Base-by-base conservation (phyloP, 2,113 vertebrate genomes). In the Taurulus bubalis region DNA sequence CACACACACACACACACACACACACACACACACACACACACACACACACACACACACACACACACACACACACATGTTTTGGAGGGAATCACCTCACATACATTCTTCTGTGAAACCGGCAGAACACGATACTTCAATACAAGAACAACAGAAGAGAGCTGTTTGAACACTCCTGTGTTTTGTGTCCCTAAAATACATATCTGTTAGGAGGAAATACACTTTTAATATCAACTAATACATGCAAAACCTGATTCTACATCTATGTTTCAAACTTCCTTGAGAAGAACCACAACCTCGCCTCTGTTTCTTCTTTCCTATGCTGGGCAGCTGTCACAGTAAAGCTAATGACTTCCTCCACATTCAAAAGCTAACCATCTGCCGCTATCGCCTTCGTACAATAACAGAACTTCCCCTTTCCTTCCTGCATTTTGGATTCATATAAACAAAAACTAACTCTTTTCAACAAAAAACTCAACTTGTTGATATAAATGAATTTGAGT, bases 401-500 rank as follows among this genome's bases (percentile, higher is more conserved):
- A 30, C 73, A 45, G 56, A 58, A 62, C 74, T 56, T 72, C 65
- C 68, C 36, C 67, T 70, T 60, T 34, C 65, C 60, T 71, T 24
- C 58, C 70, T 79, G 68, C 71, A 51, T 53, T 70, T 69, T 58
- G 34, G 10, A 76, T 70, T 68, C 60, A 79, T 36, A 66, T 79
- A 8, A 76, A 78, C 71, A 75, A 78, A 85, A 75, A 65, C 65
- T 55, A 76, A 80, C 83, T 69, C 30, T 32, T 69, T 56, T 58
- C 55, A 63, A 77, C 16, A 5, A 84, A 34, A 34, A 34, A 67
- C 55, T 32, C 53, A 42, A 49, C 58, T 63, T 77, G 62, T 69
- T 66, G 71, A 83, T 34, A 62, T 65, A 72, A 82, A 71, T 71
- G 49, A 75, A 78, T 72, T 45, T 82, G 56, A 87, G 68, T 34